Conservation (phyloP, 2,113 vertebrate genomes). For the Ondatra zibethicus region DNA sequence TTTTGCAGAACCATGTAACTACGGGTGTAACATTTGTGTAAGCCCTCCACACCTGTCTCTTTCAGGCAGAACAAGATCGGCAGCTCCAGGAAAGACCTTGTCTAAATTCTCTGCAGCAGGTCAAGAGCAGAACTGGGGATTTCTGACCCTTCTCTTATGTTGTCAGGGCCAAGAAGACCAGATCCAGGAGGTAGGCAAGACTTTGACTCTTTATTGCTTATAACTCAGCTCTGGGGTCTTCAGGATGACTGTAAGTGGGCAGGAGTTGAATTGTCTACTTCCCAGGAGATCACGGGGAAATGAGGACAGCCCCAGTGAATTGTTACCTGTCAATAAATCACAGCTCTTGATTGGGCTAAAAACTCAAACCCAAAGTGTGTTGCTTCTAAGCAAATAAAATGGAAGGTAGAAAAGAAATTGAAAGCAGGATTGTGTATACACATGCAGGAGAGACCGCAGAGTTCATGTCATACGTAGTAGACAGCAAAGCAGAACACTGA, state of each 20-base stretch:
- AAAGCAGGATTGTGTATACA: not conserved
- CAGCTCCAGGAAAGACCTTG: not conserved
- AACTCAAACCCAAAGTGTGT: not conserved
- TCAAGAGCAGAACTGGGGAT: not conserved
- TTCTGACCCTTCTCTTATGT: not conserved
- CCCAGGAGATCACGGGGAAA: not conserved
- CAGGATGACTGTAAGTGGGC: accelerated
- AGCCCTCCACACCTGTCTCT: too few species aligned
- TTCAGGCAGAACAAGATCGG: not conserved
- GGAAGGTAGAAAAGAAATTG: not conserved
- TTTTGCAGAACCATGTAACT: accelerated
- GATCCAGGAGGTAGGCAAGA: accelerated
- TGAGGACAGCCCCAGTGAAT: not conserved
- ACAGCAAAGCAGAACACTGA: not conserved
- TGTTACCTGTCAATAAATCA: not conserved
- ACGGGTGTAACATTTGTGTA: accelerated
- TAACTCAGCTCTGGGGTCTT: accelerated
- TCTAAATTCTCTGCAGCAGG: not conserved
- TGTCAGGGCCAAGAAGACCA: too few species aligned
- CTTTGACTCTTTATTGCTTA: too few species aligned
- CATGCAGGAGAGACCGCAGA: not conserved
- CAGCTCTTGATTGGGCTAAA: not conserved
- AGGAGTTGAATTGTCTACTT: not conserved
- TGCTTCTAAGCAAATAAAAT: not conserved
- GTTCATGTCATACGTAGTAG: not conserved